phyloP scores from a whole-genome alignment of 1,140 invertebrate species.

The Aphidius gifuensis region DNA sequence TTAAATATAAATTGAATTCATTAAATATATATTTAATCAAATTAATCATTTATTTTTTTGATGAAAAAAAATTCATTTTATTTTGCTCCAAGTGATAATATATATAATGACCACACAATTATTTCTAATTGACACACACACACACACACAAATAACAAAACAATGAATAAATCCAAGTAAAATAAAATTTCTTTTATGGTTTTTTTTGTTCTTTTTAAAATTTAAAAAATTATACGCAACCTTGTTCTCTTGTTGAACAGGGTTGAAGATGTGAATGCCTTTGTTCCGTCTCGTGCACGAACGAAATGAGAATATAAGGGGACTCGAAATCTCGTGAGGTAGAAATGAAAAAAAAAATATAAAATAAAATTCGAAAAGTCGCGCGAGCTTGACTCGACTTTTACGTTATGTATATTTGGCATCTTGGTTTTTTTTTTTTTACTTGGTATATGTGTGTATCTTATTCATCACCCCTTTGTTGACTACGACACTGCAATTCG shows the following conservation, averaged over 20 bases:
- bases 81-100: neutral
- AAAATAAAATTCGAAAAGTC: neutral
- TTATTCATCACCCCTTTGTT: slow-evolving; percentile 10
- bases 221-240: too few relatives aligned
- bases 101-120: too few relatives aligned
- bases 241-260: neutral
- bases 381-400: neutral
- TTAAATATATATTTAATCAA: neutral
- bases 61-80: neutral
- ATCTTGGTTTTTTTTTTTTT: too few relatives aligned
- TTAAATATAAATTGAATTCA: neutral
- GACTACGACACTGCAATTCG: slow-evolving; percentile 16
- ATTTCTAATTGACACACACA: too few relatives aligned
- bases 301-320: slow-evolving; percentile 18
- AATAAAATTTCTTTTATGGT: too few relatives aligned
- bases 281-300: slow-evolving; percentile 17
- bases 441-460: neutral
- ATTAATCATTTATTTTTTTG: neutral
- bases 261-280: slow-evolving; percentile 8
- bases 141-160: too few relatives aligned
- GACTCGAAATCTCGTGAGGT: slow-evolving; percentile 19
- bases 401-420: too few relatives aligned
- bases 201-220: too few relatives aligned
- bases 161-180: too few relatives aligned
- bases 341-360: slow-evolving; percentile 17